Conservation (phyloP, 1,140 invertebrate species). For the Arctopsyche grandis region DNA sequence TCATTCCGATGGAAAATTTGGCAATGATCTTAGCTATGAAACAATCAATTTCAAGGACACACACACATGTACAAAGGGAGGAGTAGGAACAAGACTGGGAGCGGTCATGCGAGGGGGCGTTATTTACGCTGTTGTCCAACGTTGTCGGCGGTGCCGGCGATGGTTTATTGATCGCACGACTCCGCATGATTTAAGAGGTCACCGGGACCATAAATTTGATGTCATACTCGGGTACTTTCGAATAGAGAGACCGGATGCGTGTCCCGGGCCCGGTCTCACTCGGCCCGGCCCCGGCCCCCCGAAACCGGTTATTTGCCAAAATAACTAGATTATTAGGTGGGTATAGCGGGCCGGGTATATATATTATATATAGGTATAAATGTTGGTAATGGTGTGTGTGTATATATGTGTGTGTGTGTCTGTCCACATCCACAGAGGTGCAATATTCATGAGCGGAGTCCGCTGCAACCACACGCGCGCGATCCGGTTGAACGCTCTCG, state of each 20-base stretch:
- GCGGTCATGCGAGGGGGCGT: not conserved
- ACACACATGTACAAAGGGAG: no score
- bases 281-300: not conserved
- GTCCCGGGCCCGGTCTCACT: not conserved
- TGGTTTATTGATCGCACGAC: slow-evolving; percentile 34
- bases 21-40: no score
- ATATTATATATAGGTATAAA: not conserved
- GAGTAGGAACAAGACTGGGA: no score
- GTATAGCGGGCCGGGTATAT: slow-evolving; percentile 26
- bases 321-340: slow-evolving; percentile 50
- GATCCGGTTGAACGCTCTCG: slow-evolving; percentile 8
- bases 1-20: no score
- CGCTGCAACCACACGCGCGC: slow-evolving; percentile 13
- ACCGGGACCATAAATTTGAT: slow-evolving; percentile 48
- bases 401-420: not conserved
- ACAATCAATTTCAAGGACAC: no score
- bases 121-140: not conserved
- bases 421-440: slow-evolving; percentile 2
- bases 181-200: slow-evolving; percentile 43
- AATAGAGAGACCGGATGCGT: slow-evolving; percentile 47
- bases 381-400: no score
- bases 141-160: not conserved
- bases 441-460: slow-evolving; percentile 27
- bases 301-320: slow-evolving; percentile 52
- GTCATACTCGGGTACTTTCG: slow-evolving; percentile 39